These are phyloP conservation scores for Sinonovacula constricta DNA, from an alignment of 1,140 invertebrate genomes.

Conservation along the genomic window DNA sequence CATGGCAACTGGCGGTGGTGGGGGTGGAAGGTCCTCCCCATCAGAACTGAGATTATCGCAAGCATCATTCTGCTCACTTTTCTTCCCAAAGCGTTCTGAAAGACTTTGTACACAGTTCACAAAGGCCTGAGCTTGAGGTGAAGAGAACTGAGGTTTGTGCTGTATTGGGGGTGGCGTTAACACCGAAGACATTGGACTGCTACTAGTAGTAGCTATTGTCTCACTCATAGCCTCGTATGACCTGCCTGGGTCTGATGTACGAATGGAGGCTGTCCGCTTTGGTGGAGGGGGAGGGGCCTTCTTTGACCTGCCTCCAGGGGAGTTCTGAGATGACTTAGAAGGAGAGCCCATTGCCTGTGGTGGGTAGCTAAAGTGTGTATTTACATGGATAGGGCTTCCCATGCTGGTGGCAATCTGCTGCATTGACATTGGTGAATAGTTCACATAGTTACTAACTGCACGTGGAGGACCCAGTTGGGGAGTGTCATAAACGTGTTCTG, in stretches of 20 bases:
- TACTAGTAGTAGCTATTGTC: slow-evolving; percentile 12
- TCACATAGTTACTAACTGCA: slow-evolving; percentile 52
- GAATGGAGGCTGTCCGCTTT: slow-evolving; percentile 83
- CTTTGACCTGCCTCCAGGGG: slow-evolving; percentile 66
- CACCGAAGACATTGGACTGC: slow-evolving; percentile 13
- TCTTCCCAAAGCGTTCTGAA: slow-evolving; percentile 77
- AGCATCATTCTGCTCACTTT: slow-evolving; percentile 61
- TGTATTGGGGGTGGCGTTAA: slow-evolving; percentile 38
- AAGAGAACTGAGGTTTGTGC: slow-evolving; percentile 49
- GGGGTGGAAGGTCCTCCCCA: slow-evolving; percentile 79
- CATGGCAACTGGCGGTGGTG: slow-evolving; percentile 78
- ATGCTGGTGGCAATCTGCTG: slow-evolving; percentile 47
- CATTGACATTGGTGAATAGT: slow-evolving; percentile 55
- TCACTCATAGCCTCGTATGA: slow-evolving; percentile 2
- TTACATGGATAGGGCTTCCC: slow-evolving; percentile 58
- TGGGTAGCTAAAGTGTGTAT: slow-evolving; percentile 52
- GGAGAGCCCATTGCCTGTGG: slow-evolving; percentile 47
- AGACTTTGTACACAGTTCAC: slow-evolving; percentile 79
- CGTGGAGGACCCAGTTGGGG: slow-evolving; percentile 60
- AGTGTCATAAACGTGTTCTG: slow-evolving; percentile 73
- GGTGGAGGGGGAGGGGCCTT: slow-evolving; percentile 88
- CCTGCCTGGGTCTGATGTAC: slow-evolving; percentile 15
- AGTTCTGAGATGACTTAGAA: slow-evolving; percentile 56
- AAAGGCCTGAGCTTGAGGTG: slow-evolving; percentile 75
- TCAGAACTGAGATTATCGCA: slow-evolving; percentile 66